phyloP scores from a whole-genome alignment of 2,797 vertebrate species.

The Onychomys arenicola region DNA sequence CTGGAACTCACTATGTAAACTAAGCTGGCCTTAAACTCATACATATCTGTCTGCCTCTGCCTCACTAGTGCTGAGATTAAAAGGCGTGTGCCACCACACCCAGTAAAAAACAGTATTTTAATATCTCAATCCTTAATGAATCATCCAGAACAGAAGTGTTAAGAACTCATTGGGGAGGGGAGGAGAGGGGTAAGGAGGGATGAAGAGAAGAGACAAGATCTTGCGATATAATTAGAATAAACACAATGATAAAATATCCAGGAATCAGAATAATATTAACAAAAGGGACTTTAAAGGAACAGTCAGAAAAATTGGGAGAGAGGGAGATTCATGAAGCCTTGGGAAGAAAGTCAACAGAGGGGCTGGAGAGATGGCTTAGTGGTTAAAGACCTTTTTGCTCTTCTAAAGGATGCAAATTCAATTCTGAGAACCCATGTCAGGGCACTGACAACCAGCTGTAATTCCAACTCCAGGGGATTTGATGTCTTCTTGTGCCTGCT shows the following conservation, averaged over 20 bases:
- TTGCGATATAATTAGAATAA: conserved; percentile 1
- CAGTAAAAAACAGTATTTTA: not conserved
- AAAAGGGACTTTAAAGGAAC: not conserved
- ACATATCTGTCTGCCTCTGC: not conserved
- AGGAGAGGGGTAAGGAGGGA: not conserved
- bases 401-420: not conserved
- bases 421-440: not conserved
- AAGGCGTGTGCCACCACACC: too few species aligned
- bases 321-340: not conserved
- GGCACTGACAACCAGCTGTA: not conserved
- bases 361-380: not conserved
- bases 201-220: not conserved
- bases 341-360: conserved; percentile 18
- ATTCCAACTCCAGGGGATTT: not conserved
- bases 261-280: conserved; percentile 1
- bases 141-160: not conserved
- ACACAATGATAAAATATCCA: not conserved
- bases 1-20: not conserved
- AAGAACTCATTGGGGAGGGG: not conserved
- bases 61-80: not conserved
- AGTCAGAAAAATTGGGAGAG: not conserved
- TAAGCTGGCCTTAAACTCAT: not conserved
- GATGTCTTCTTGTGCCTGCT: not conserved
- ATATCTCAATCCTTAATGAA: not conserved
- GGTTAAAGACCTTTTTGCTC: not conserved